Base-by-base conservation (phyloP, 2,888 invertebrate genomes). In the Epiblema foenella region DNA sequence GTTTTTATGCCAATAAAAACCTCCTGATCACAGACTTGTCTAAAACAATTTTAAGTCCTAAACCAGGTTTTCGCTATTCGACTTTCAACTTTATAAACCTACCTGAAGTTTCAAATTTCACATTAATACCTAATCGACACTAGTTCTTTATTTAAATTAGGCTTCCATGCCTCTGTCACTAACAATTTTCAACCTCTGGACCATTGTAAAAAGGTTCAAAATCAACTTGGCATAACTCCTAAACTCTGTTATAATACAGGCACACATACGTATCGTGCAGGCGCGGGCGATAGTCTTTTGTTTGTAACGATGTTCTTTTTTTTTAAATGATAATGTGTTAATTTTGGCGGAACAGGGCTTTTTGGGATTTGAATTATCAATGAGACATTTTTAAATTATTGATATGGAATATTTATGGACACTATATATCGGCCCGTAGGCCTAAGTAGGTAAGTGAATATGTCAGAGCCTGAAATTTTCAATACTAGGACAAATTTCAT, bases 361-460 rank as follows among this genome's bases (percentile, higher is more conserved):
- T 51, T 60, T 29, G 17, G 49, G 33, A 62, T 49, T 62, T 62
- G 49, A 62, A 62, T 62, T 62, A n/a, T 62, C 29, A 42, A 62
- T 33, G 49, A 51, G 62, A 29, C 49, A 62, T 46, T 60, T 29
- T 29, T n/a, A 58, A 58, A 39, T 39, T 60, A n/a, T 49, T 49
- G n/a, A 33, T 18, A 12, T 7, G 33, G 12, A 9, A 5, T 17
- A 24, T 2, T 62, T 51, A 10, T 29, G 33, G 12, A 7, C 7
- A 12, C 11, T 5, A 49, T 42, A 49, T 3, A 24, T n/a, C n/a
- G 24, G 24, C 24, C 24, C 24, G 24, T 10, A 42, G 15, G 5
- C 42, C 15, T 33, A 33, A 33, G 9, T 33, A 33, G 33, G 33
- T 33, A 33, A 8, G 7, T 8, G 33, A 33, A 4, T 33, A 33